Percentiles rank a stretch among this genome's conserved stretches.
phyloP scores from a whole-genome alignment of 2,797 vertebrate genomes.

The Thripadectes ignobilis region DNA sequence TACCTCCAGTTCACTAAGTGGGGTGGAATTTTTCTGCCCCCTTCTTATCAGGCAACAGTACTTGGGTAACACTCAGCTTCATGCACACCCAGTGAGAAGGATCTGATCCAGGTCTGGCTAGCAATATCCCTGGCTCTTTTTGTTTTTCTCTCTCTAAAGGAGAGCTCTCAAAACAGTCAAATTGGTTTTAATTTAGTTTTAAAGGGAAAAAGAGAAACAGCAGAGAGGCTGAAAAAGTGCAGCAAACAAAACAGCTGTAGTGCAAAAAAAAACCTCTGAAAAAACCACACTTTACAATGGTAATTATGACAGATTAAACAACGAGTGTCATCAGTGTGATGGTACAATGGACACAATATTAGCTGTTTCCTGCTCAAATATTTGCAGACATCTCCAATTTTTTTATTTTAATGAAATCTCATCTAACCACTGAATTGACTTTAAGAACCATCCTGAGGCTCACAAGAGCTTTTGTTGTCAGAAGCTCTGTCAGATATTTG shows the following conservation, averaged over 20 bases:
- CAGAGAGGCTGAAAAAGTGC: background rate
- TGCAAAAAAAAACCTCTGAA: background rate
- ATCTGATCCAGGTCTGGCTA: background rate
- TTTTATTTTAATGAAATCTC: constrained; percentile 56
- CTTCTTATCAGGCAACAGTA: background rate
- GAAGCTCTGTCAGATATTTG: constrained; percentile 32
- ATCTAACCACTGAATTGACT: constrained; percentile 38
- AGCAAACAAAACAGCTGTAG: background rate
- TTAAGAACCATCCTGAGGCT: constrained; percentile 29
- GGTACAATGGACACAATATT: constrained; percentile 10
- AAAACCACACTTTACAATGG: constrained; percentile 24
- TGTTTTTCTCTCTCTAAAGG: background rate
- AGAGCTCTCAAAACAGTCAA: constrained; percentile 17
- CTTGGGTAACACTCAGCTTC: background rate
- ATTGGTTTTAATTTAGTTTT: constrained; percentile 7
- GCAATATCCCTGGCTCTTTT: background rate
- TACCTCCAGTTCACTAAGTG: background rate
- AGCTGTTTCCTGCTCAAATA: constrained; percentile 56
- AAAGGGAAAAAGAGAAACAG: background rate
- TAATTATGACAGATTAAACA: constrained; percentile 50
- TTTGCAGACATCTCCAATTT: constrained; percentile 39
- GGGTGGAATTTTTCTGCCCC: background rate
- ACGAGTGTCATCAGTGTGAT: constrained; percentile 4
- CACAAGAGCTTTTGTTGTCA: background rate
- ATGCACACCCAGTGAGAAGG: background rate